phyloP scores from a whole-genome alignment of 1,140 invertebrate genomes.

The Eupeodes corollae region DNA sequence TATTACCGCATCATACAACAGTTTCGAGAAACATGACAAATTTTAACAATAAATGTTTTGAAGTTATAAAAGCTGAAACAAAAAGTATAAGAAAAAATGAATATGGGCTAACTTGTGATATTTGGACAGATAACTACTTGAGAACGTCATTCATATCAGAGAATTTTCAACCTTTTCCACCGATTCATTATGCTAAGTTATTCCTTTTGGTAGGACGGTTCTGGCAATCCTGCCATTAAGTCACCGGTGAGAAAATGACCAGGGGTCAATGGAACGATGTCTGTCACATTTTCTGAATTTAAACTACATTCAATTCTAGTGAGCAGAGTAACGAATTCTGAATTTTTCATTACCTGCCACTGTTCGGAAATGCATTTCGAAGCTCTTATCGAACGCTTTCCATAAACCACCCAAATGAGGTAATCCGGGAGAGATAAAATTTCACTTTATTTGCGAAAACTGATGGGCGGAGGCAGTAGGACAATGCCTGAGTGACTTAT shows the following conservation, averaged over 20 bases:
- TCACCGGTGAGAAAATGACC: no score
- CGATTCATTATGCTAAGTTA: no score
- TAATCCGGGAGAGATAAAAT: no score
- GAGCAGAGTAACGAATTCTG: no score
- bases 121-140: neutral
- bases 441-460: neutral
- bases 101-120: neutral
- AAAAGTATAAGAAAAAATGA: neutral
- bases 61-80: conserved; percentile 1
- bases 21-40: conserved; percentile 1
- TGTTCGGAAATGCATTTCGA: neutral
- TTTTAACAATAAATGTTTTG: neutral
- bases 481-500: neutral
- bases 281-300: no score
- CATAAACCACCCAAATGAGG: no score
- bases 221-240: no score
- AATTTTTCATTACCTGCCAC: no score
- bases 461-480: neutral
- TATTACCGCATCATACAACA: neutral
- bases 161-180: no score
- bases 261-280: no score
- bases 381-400: neutral
- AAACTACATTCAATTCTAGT: no score
- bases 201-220: no score
- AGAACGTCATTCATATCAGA: neutral